phyloP scores from a whole-genome alignment of 2,113 vertebrate genomes.

The Platanista minor region DNA sequence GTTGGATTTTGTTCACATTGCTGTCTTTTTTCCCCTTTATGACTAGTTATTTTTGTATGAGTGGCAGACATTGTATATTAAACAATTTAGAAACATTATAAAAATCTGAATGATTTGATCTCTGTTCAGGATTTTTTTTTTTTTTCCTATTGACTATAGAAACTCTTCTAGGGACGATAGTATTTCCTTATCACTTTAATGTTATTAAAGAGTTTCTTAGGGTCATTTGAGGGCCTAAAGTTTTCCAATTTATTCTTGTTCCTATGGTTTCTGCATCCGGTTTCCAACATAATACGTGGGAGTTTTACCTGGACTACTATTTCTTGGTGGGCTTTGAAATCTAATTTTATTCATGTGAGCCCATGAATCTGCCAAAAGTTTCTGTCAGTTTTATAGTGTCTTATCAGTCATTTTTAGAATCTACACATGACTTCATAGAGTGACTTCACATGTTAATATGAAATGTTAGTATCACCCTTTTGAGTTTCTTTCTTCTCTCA shows the following conservation, averaged over 20 bases:
- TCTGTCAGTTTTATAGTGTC: not conserved
- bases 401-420: not conserved
- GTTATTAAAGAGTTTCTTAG: not conserved
- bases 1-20: not conserved
- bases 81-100: not conserved
- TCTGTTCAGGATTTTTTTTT: not conserved
- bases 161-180: not conserved
- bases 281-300: not conserved
- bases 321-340: not conserved
- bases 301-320: not conserved
- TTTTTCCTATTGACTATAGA: not conserved
- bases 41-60: not conserved
- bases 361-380: not conserved
- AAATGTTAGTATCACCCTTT: not conserved
- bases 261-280: not conserved
- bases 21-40: not conserved
- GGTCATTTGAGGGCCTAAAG: not conserved
- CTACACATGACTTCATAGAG: not conserved
- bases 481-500: not conserved
- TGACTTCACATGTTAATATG: not conserved
- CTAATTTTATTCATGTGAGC: not conserved
- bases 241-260: not conserved
- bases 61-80: not conserved
- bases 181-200: not conserved
- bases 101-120: not conserved